Evolutionary conservation across 2,113 vertebrate genomes (phyloP).

Genomic region (Crypturellus undulatus): DNA sequence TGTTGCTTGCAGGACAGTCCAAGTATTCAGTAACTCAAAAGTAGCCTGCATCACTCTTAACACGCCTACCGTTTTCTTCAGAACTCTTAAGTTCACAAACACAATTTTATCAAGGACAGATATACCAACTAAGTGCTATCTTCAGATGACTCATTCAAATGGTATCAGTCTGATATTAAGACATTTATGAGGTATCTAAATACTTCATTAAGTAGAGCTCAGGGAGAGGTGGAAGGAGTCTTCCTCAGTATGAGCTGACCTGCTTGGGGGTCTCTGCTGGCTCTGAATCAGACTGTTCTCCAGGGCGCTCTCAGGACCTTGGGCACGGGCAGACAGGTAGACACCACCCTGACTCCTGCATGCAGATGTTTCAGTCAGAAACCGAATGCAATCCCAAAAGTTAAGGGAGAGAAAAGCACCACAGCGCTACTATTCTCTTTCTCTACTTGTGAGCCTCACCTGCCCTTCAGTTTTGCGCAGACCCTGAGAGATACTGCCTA

Average conservation of each 20-base stretch:
- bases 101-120: background rate
- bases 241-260: background rate
- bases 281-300: background rate
- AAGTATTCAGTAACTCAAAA: background rate
- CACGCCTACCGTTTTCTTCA: background rate
- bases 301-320: background rate
- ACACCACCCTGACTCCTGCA: background rate
- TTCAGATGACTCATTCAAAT: background rate
- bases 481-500: accelerated
- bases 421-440: accelerated
- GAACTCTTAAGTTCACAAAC: background rate
- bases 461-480: background rate
- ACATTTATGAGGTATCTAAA: background rate
- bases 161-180: background rate
- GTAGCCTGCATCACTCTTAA: background rate
- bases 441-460: background rate
- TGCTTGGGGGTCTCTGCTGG: background rate
- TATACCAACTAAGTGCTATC: background rate
- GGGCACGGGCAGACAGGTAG: background rate
- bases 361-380: background rate
- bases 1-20: background rate
- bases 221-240: background rate
- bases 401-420: background rate
- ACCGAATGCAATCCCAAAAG: background rate
- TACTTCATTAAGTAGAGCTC: background rate